A percentile compares a stretch with the other conserved stretches of the same genome.
Conservation (phyloP, 1,140 invertebrate species). For the Drosophila santomea region DNA sequence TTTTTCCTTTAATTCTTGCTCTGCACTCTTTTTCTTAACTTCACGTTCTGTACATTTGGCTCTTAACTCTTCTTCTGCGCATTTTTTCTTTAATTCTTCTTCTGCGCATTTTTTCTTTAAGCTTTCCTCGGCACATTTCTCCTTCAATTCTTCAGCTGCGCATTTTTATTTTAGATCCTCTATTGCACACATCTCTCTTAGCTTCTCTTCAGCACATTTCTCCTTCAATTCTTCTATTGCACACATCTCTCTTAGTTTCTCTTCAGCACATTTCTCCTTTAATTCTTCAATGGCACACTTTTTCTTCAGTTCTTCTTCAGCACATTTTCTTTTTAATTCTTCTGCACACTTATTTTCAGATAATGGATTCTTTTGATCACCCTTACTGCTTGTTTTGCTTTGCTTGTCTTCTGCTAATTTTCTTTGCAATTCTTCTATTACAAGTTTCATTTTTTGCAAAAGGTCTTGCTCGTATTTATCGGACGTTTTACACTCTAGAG, state of each 20-base stretch:
- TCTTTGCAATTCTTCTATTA: neutral
- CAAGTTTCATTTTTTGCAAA: neutral
- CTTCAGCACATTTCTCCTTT: neutral
- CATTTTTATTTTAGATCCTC: too few relatives aligned
- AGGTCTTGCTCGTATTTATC: neutral
- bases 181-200: neutral
- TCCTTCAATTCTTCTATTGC: neutral
- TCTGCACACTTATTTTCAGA: neutral
- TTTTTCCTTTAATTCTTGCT: neutral
- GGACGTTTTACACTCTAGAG: neutral
- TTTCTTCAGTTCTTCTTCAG: neutral
- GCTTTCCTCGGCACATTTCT: too few relatives aligned
- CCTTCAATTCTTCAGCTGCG: neutral
- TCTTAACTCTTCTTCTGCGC: too few relatives aligned
- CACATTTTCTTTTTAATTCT: neutral
- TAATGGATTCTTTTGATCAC: neutral
- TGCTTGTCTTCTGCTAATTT: neutral
- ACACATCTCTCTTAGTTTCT: neutral
- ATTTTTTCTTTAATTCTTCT: neutral
- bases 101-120: neutral
- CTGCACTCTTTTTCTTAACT: neutral
- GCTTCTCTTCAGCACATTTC: neutral
- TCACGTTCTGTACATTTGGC: too few relatives aligned
- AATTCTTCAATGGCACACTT: neutral
- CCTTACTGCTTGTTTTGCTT: neutral